These are phyloP conservation scores for Aphelenchoides avenae DNA, from an alignment of 1,140 invertebrate species.

Conservation along the genomic window DNA sequence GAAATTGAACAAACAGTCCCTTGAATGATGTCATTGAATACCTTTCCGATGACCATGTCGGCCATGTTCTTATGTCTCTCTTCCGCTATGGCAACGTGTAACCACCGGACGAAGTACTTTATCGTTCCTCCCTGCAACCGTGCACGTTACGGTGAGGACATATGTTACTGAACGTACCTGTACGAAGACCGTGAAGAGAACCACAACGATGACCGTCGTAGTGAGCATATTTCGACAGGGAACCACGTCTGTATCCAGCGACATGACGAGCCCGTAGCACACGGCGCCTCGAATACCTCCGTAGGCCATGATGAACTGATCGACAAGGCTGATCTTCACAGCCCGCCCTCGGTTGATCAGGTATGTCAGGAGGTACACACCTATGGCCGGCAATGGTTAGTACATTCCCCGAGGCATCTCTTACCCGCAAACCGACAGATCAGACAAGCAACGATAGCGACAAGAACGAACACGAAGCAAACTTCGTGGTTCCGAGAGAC, in stretches of 20 bases:
- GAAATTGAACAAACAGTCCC: too few species aligned
- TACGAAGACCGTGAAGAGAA: constrained; percentile 60
- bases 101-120: constrained; percentile 62
- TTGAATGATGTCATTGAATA: too few species aligned
- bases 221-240: constrained; percentile 62
- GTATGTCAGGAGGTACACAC: too few species aligned
- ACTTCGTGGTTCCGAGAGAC: constrained; percentile 62
- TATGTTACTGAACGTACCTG: constrained; percentile 38
- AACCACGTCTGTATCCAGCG: constrained; percentile 30
- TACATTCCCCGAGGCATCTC: background rate
- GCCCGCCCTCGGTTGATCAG: constrained; percentile 57
- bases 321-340: constrained; percentile 57
- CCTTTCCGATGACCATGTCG: too few species aligned
- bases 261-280: constrained; percentile 10
- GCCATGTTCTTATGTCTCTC: too few species aligned
- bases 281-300: constrained; percentile 16
- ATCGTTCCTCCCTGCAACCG: constrained; percentile 62
- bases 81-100: too few species aligned
- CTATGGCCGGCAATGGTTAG: too few species aligned
- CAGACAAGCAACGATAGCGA: constrained; percentile 71
- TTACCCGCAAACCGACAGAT: constrained; percentile 74
- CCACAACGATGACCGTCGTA: constrained; percentile 63
- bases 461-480: constrained; percentile 17
- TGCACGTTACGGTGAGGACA: background rate
- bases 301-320: too few species aligned